phyloP scores from a whole-genome alignment of 35 echinoderm and acorn worm species.

The Stichopus chloronotus region DNA sequence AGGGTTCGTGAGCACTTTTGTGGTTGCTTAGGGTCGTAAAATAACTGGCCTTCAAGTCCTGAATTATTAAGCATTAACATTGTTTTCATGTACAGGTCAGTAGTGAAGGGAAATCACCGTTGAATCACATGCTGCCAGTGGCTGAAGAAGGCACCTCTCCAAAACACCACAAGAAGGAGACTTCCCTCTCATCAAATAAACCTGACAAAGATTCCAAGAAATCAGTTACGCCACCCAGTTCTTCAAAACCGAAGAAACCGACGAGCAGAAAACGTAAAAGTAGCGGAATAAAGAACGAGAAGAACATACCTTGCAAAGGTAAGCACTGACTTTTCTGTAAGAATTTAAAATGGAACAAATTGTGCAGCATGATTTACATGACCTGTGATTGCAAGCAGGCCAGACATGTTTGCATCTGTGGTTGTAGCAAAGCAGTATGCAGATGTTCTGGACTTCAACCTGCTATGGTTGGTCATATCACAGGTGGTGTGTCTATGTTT shows the following conservation, averaged over 20 bases:
- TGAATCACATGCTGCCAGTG: conserved; percentile 46
- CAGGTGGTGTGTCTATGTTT: too few species aligned
- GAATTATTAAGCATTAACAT: background rate
- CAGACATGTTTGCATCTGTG: too few species aligned
- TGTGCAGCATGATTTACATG: too few species aligned
- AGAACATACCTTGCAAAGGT: conserved; percentile 71
- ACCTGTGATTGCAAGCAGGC: too few species aligned
- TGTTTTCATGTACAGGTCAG: background rate
- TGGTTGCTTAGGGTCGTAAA: too few species aligned
- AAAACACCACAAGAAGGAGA: background rate
- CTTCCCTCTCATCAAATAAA: conserved; percentile 3
- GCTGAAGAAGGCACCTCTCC: background rate
- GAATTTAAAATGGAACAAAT: too few species aligned
- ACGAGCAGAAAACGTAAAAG: conserved; percentile 24
- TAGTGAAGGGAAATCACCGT: conserved; percentile 21
- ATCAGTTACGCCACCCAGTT: conserved; percentile 6
- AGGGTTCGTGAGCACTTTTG: too few species aligned
- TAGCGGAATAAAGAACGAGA: conserved; percentile 39
- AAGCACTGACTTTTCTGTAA: background rate
- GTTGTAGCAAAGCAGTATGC: too few species aligned
- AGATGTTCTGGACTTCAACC: too few species aligned
- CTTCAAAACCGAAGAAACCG: conserved; percentile 18
- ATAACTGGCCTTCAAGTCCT: too few species aligned
- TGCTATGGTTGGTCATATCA: too few species aligned
- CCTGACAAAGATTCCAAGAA: conserved; percentile 17